Base-by-base conservation (phyloP, 2,797 vertebrate species). In the Darevskia mixta region DNA sequence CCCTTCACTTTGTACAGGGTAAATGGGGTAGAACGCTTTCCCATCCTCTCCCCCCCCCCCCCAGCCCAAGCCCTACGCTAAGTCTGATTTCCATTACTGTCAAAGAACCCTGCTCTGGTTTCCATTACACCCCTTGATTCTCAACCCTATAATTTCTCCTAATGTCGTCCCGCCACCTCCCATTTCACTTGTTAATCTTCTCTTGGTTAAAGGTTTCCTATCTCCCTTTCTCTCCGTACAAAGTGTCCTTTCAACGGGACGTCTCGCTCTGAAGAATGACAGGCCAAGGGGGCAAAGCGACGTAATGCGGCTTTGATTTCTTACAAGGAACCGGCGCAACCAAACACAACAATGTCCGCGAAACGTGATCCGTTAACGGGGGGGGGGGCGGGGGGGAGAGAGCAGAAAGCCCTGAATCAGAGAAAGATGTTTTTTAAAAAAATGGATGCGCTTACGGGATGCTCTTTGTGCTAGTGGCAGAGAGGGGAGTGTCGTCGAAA, bases 301-400 rank as follows among this genome's bases (percentile, higher is more conserved):
- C 1, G 76, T 25, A 49, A 82, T 3, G n/a, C n/a, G 73, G 43
- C 90, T 93, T 69, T 7, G 82, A 83, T 11, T 82, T 94, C 90
- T 93, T 94, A 89, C 91, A 94, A 94, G 95, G 92, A 15, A n/a
- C 0, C 49, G n/a, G 25, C 49, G 0, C 71, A 80, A 85, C 1
- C 85, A 25, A 89, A 82, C 29, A 58, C 76, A 86, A 6, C 73
- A 4, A 1, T 43, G 73, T 11, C 90, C 85, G 3, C 32, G 90
- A 91, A 93, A 94, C 35, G 55, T 79, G 1, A 90, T 89, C 90
- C 69, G 1, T 83, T 49, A 90, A 79, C 15, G 69, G 17, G 85
- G 91, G 82, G 7, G 85, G 91, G 80, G 35, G 35, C 1, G 35
- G 35, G 35, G 2, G 35, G 0, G 18, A 76, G 25, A 1, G 13